These are phyloP conservation scores for Lacerta viridis DNA, from an alignment of 2,797 vertebrate genomes.

Conservation along the genomic window DNA sequence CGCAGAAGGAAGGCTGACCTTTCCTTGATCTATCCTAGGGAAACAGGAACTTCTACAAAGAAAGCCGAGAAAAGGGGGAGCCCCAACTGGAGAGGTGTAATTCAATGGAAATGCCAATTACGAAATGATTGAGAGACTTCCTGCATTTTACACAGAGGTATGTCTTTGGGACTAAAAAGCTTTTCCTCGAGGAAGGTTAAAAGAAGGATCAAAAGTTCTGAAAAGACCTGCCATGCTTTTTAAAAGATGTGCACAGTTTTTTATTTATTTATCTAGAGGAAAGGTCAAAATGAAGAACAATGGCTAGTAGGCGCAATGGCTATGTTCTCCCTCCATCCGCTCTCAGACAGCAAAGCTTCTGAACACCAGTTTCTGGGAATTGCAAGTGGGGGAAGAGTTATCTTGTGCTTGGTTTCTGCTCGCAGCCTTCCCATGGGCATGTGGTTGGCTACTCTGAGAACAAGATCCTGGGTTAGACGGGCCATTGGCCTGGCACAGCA, in stretches of 20 bases:
- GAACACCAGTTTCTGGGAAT: no score
- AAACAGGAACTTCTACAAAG: conserved; percentile 26
- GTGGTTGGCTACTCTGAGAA: no score
- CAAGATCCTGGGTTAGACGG: no score
- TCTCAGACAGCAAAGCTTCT: no score
- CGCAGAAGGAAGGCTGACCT: conserved; percentile 46
- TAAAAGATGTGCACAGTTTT: no score
- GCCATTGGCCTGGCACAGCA: no score
- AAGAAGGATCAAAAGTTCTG: not conserved
- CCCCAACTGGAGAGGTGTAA: not conserved
- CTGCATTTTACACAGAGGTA: not conserved
- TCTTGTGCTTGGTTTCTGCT: no score
- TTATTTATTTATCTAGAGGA: no score
- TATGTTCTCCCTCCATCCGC: not conserved
- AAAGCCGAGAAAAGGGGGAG: conserved; percentile 7
- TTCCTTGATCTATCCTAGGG: conserved; percentile 31
- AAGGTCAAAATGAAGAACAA: not conserved
- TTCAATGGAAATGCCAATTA: conserved; percentile 43
- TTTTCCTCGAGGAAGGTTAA: not conserved
- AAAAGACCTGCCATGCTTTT: no score
- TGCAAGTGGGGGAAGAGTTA: no score
- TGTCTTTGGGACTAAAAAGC: not conserved
- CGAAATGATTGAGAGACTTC: conserved; percentile 14
- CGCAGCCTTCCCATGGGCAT: no score
- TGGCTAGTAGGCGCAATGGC: not conserved